Evolutionary conservation across 1,140 invertebrate genomes (phyloP).

Genomic region (Drosophila pseudoananassae): DNA sequence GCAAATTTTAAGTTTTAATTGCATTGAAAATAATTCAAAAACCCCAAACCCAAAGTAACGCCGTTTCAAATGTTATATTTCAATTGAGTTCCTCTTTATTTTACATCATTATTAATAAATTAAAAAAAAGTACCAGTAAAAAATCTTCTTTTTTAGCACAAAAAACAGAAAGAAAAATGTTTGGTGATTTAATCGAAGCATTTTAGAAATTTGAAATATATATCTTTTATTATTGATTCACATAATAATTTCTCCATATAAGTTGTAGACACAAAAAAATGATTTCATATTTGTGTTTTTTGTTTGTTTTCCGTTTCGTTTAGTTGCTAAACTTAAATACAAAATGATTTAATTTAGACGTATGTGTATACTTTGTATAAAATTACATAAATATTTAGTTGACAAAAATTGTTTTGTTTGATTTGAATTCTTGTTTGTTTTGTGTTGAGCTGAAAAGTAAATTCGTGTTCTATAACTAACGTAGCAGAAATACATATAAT

Average conservation of each 20-base stretch:
- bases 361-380: constrained; percentile 48
- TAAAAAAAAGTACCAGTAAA: constrained; percentile 46
- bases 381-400: constrained; percentile 61
- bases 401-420: constrained; percentile 40
- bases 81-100: constrained; percentile 48
- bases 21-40: background rate
- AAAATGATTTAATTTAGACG: constrained; percentile 61
- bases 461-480: constrained; percentile 58
- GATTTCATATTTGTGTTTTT: constrained; percentile 35
- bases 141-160: constrained; percentile 28
- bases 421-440: constrained; percentile 19
- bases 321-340: constrained; percentile 40
- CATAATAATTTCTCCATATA: constrained; percentile 53
- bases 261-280: constrained; percentile 78
- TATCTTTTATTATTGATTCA: constrained; percentile 30
- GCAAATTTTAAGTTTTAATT: background rate
- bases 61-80: constrained; percentile 37
- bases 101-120: constrained; percentile 50
- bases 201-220: constrained; percentile 35
- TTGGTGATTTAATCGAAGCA: constrained; percentile 49
- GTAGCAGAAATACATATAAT: constrained; percentile 54
- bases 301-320: constrained; percentile 14
- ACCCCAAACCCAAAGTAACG: background rate
- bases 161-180: constrained; percentile 41
- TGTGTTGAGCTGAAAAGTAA: constrained; percentile 67